Evolutionary conservation across 2,888 invertebrate species (phyloP), one percentile per base, ranked within the genome.

Genomic region (Drosophila mulleri): DNA sequence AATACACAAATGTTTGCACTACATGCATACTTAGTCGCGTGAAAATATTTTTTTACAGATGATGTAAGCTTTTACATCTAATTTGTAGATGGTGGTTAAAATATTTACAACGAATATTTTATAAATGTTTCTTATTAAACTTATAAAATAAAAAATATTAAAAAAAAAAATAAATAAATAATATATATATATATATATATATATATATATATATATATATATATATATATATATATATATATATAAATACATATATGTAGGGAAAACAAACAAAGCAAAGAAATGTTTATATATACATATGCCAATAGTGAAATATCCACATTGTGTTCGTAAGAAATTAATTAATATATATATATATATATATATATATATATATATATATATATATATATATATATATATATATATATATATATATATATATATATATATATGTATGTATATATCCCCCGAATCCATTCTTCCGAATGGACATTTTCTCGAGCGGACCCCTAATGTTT

Each of bases 81-180:
- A 80, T 70, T 76, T 72, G 77, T 73, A 70, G 73, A 78, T 63
- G 67, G 56, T 35, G 61, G 60, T 64, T 57, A 75, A 75, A 80
- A 75, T 88, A 83, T 86, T 88, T 80, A 85, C 85, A 85, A 88
- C 85, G 85, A 85, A 88, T 82, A 78, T 83, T 88, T 86, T 86
- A 78, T 68, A 78, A 79, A 82, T 79, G 74, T 82, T 82, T 82
- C 82, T 73, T 75, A 72, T 67, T 72, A 66, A 54, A 73, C 32
- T 65, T 62, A 37, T 62, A 71, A 70, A 68, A 45, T 45, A 39
- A 29, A 47, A 53, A 74, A 71, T 52, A n/a, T n/a, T n/a, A n/a
- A n/a, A 45, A 53, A 53, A 57, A 32, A 70, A 64, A 56, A 75
- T 32, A 26, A 26, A 26, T 26, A 26, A 26, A 26, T 6, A 26